These are phyloP conservation scores for Lacerta bilineata DNA, from an alignment of 2,797 vertebrate species.

Conservation along the genomic window DNA sequence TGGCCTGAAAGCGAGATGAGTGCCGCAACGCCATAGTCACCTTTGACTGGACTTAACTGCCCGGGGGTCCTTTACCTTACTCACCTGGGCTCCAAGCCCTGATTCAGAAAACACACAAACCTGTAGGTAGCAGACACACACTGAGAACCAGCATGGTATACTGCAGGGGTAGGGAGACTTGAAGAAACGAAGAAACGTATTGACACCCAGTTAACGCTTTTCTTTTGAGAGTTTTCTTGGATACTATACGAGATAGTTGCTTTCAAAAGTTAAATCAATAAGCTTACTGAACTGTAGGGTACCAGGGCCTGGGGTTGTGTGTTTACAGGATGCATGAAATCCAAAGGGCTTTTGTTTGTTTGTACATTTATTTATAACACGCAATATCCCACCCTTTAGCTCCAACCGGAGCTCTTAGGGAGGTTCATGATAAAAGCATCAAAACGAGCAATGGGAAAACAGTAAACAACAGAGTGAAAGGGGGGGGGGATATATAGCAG, in stretches of 20 bases:
- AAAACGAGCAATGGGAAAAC: neutral
- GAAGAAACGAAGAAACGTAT: neutral
- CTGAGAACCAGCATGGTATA: neutral
- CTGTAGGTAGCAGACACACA: neutral
- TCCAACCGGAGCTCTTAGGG: neutral
- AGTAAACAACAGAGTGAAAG: neutral
- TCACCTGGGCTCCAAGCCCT: neutral
- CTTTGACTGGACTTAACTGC: too few species aligned
- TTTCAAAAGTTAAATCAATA: constrained; percentile 41
- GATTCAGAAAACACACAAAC: neutral
- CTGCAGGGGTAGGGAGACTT: neutral
- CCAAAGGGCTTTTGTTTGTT: neutral
- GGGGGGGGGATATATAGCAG: neutral
- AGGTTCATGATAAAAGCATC: neutral
- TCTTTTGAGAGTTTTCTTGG: constrained; percentile 39
- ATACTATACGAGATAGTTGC: neutral
- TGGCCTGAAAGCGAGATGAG: too few species aligned
- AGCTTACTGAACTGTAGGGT: neutral
- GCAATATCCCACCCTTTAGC: neutral
- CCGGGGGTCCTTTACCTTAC: too few species aligned
- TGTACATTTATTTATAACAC: neutral
- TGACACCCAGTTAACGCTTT: neutral
- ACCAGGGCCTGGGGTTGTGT: too few species aligned
- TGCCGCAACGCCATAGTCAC: too few species aligned
- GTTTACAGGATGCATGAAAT: neutral